Conservation (phyloP, 2,113 vertebrate species). For the Campylomormyrus numenius region DNA sequence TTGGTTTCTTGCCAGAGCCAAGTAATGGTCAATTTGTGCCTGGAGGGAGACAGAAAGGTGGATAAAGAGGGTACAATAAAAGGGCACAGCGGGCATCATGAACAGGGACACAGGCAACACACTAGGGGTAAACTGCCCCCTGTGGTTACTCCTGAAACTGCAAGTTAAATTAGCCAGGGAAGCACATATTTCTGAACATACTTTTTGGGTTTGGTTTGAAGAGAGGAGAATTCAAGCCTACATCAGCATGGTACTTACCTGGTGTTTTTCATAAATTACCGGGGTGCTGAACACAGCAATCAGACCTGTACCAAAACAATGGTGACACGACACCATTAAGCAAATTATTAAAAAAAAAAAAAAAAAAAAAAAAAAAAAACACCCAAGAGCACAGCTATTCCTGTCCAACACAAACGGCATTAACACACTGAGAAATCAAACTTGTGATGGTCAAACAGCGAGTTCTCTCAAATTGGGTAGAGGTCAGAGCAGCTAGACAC, state of each 20-base stretch:
- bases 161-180: background rate
- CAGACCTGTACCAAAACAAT: constrained; percentile 64
- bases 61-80: background rate
- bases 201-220: background rate
- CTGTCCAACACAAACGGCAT: background rate
- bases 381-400: background rate
- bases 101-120: background rate
- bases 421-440: background rate
- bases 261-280: constrained; percentile 91
- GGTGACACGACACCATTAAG: background rate
- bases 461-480: background rate
- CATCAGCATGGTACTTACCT: constrained; percentile 60
- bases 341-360: background rate
- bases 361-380: background rate
- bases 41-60: constrained; percentile 42
- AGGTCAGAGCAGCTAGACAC: background rate
- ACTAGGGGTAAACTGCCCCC: background rate
- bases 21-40: constrained; percentile 85
- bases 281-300: constrained; percentile 84
- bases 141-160: background rate
- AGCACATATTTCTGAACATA: background rate
- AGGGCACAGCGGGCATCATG: background rate
- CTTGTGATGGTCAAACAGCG: background rate
- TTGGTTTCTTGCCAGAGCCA: constrained; percentile 77
- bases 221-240: background rate